Conservation (phyloP, 2,113 vertebrate genomes). For the Amphilophus citrinellus region DNA sequence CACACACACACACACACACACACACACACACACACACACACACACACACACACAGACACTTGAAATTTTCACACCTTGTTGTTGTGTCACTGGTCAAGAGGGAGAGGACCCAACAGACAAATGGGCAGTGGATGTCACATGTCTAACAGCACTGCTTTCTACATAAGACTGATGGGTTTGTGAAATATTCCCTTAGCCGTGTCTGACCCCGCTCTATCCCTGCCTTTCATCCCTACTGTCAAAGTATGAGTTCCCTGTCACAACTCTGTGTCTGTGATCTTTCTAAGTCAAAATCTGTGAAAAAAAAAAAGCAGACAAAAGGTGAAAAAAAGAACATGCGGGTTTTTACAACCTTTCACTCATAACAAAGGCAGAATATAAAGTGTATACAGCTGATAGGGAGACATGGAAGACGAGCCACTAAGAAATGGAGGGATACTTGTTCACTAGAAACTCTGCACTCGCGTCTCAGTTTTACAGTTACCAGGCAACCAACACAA, state of each 20-base stretch:
- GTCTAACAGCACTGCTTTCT: conserved; percentile 27
- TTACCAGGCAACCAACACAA: conserved; percentile 76
- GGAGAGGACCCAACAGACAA: conserved; percentile 17
- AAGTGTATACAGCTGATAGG: background rate
- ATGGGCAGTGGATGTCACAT: conserved; percentile 42
- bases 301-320: background rate
- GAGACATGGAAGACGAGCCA: conserved; percentile 24
- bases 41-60: background rate
- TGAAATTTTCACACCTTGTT: conserved; percentile 19
- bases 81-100: conserved; percentile 38
- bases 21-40: background rate
- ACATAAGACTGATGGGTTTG: conserved; percentile 49
- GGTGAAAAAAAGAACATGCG: background rate
- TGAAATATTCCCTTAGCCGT: conserved; percentile 55
- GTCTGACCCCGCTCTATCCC: conserved; percentile 53
- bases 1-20: background rate
- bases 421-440: conserved; percentile 29
- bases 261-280: conserved; percentile 55
- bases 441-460: conserved; percentile 43
- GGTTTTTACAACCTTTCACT: conserved; percentile 18
- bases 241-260: conserved; percentile 55
- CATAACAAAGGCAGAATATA: background rate
- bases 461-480: conserved; percentile 64
- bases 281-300: background rate
- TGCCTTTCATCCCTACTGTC: conserved; percentile 58